A percentile compares a stretch with the other conserved stretches of the same genome.
Conservation (phyloP, 2,797 vertebrate species). For the Thamnophis elegans region DNA sequence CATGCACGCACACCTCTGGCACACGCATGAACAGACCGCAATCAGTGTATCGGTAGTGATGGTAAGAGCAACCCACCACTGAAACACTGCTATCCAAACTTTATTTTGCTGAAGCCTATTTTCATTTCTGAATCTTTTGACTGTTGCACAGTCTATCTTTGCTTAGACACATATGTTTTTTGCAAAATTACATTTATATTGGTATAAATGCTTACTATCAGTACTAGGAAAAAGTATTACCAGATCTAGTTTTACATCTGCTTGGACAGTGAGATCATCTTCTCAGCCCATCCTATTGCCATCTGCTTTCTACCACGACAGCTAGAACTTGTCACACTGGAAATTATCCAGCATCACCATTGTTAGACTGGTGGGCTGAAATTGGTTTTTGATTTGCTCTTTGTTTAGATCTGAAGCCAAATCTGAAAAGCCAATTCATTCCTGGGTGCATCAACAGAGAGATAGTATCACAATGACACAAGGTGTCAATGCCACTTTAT, state of each 20-base stretch:
- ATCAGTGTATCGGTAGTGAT: too few relatives aligned
- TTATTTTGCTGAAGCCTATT: background rate
- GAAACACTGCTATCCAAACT: background rate
- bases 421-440: background rate
- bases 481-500: background rate
- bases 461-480: background rate
- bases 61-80: too few relatives aligned
- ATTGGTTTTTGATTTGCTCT: background rate
- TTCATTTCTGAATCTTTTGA: background rate
- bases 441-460: background rate
- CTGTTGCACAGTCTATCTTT: background rate
- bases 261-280: background rate
- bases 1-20: too few relatives aligned
- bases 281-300: background rate
- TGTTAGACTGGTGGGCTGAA: background rate
- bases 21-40: too few relatives aligned
- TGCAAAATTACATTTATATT: background rate
- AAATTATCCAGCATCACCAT: background rate
- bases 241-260: background rate
- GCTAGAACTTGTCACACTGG: background rate
- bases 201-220: background rate
- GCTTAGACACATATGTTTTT: background rate
- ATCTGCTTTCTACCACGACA: background rate
- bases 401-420: background rate
- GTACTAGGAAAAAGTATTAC: background rate